phyloP scores from a whole-genome alignment of 2,888 invertebrate species.

The Margaritifera margaritifera region DNA sequence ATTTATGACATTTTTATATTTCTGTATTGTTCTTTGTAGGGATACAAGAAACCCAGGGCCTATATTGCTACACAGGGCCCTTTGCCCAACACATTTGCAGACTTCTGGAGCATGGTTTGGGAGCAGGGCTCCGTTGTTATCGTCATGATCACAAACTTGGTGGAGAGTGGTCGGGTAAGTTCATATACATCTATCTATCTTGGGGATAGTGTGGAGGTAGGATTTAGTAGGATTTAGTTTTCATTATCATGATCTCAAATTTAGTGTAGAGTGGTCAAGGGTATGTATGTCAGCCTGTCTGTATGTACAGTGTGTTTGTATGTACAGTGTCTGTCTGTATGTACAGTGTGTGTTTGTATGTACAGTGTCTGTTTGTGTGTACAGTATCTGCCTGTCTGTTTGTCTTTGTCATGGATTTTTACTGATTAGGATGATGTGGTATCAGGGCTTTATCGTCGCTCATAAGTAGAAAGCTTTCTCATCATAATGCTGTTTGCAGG shows the following conservation, averaged over 20 bases:
- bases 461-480: no score
- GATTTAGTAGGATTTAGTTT: not conserved
- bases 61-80: constrained; percentile 98
- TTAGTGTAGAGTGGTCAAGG: no score
- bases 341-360: not conserved
- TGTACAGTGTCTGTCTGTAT: not conserved
- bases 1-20: not conserved
- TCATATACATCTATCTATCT: not conserved
- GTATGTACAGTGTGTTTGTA: not conserved
- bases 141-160: constrained; percentile 98
- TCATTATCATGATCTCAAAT: not conserved
- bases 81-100: constrained; percentile 91
- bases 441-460: no score
- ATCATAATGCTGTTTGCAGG: no score
- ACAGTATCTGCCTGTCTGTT: not conserved
- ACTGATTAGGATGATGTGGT: no score
- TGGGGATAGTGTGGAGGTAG: not conserved
- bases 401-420: no score
- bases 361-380: not conserved
- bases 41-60: constrained; percentile 84
- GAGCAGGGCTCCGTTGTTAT: constrained; percentile 94
- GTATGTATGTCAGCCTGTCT: no score
- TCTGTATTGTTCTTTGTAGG: constrained; percentile 62
- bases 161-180: constrained; percentile 91
- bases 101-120: constrained; percentile 99